Base-by-base conservation (phyloP, 2,888 invertebrate species). In the Dioctria rufipes region DNA sequence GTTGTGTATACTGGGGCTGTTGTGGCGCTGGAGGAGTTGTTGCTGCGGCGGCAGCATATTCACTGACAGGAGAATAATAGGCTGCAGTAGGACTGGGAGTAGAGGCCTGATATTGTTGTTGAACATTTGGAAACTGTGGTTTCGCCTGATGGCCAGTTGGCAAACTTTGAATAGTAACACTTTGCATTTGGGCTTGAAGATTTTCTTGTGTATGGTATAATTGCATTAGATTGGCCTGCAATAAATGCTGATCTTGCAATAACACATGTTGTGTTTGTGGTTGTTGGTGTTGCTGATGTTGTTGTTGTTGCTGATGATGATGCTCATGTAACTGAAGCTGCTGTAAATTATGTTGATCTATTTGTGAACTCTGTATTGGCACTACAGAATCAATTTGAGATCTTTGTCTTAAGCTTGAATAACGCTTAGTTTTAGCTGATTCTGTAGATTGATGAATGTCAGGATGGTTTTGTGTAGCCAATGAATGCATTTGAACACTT, bases 351-450 rank as follows among this genome's bases (percentile, higher is more conserved):
- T 81, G 81, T 63, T 81, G 82, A 65, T 82, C 82, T 8, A 82
- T 61, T 42, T 78, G 81, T 11, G 43, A 5, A 51, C 42, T 80
- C 78, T 84, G 85, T 46, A 87, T 86, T 43, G 73, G 60, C 83
- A 85, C 86, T 84, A 85, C 86, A 71, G 86, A 86, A 58, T 88
- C 86, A 6, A 86, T 83, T 65, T 82, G 83, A 13, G 90, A 89
- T 79, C 92, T 88, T 86, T 93, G 92, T 80, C 94, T 90, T 84
- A 93, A 90, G 80, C 92, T 92, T 3, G 94, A 94, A 86, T 94
- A 94, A 40, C 94, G 90, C 85, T 94, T 94, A 86, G 85, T 81
- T 85, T 83, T 71, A 83, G 83, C 49, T 85, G 87, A 71, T 85
- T 86, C 71, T 82, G 83, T 39, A 80, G 81, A 78, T 42, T 85